phyloP scores from a whole-genome alignment of 1,140 invertebrate species.

The Psix sp. region DNA sequence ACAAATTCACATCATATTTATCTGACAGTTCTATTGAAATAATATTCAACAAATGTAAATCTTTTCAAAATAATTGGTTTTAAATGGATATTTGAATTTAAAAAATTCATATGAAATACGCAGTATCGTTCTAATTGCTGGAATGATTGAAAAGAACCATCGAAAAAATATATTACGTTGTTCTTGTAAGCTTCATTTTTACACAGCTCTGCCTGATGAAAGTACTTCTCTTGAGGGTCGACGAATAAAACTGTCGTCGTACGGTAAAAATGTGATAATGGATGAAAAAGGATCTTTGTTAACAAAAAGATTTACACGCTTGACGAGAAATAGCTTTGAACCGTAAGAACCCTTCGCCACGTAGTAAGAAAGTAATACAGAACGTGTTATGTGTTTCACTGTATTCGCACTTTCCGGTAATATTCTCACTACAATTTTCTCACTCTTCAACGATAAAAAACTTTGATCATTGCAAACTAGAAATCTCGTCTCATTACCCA shows the following conservation, averaged over 20 bases:
- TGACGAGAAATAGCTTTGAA: conserved; percentile 45
- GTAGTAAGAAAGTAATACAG: conserved; percentile 56
- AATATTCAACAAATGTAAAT: no score
- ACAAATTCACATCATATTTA: no score
- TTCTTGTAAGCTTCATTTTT: conserved; percentile 6
- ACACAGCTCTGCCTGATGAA: conserved; percentile 12
- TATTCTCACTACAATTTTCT: conserved; percentile 44
- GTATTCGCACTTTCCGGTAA: conserved; percentile 43
- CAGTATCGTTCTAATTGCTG: no score
- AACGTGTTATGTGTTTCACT: conserved; percentile 29
- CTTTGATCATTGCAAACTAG: conserved; percentile 23
- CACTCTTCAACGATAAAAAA: conserved; percentile 51
- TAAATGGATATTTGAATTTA: no score
- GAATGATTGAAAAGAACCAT: conserved; percentile 4
- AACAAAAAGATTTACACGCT: conserved; percentile 49
- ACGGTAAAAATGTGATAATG: conserved; percentile 42
- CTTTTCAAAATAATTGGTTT: no score
- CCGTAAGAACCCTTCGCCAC: conserved; percentile 46
- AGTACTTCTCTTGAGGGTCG: conserved; percentile 7
- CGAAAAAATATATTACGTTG: conserved; percentile 2
- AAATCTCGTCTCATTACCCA: conserved; percentile 33
- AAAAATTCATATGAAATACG: no score
- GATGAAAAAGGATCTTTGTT: conserved; percentile 32
- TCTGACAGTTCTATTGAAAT: no score
- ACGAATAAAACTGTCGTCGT: conserved; percentile 18